These are phyloP conservation scores for Drosophila prolongata DNA, from an alignment of 2,888 invertebrate species.

Conservation along the genomic window DNA sequence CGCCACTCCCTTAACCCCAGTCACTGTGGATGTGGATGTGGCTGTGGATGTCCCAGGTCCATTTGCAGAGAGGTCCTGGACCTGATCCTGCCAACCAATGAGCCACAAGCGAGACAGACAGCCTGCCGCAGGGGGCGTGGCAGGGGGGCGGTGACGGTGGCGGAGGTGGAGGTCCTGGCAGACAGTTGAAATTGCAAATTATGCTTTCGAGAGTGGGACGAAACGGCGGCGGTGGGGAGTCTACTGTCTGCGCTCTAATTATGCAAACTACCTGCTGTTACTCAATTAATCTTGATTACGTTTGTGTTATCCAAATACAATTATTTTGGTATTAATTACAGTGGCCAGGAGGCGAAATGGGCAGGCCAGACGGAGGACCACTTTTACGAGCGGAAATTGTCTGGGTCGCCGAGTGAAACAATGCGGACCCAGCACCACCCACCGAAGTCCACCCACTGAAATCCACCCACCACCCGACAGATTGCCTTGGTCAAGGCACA, in stretches of 20 bases:
- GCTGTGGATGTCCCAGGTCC: not conserved
- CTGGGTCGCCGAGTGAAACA: conserved; percentile 33
- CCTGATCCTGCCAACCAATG: conserved; percentile 19
- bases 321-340: conserved; percentile 80
- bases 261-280: conserved; percentile 80
- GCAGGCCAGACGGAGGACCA: conserved; percentile 31
- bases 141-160: not conserved
- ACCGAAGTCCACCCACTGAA: not conserved
- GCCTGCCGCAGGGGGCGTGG: conserved; percentile 3
- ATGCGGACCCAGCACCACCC: conserved; percentile 2
- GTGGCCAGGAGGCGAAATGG: conserved; percentile 48
- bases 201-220: conserved; percentile 56
- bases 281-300: conserved; percentile 81
- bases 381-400: conserved; percentile 69
- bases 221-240: conserved; percentile 11
- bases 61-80: conserved; percentile 4
- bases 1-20: no score
- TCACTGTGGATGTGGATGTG: not conserved
- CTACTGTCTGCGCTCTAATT: conserved; percentile 61
- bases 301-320: conserved; percentile 81
- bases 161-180: not conserved
- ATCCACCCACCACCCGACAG: conserved; percentile 6
- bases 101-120: conserved; percentile 8
- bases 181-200: conserved; percentile 71
- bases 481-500: conserved; percentile 13